Evolutionary conservation across 2,797 vertebrate species (phyloP).

Genomic region (Microchirus variegatus): DNA sequence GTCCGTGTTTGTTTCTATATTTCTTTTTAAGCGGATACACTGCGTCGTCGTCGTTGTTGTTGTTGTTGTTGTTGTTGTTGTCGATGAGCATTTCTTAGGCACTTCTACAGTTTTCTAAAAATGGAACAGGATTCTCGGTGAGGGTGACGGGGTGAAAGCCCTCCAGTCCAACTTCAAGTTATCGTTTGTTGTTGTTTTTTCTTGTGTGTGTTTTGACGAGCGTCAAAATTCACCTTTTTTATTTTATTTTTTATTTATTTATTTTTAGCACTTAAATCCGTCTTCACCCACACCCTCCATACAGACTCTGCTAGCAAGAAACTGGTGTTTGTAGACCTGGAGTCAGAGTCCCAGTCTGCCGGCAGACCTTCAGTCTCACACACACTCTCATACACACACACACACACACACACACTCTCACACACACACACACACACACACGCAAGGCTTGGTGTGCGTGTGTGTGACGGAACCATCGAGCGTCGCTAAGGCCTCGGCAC

Average conservation of each 20-base stretch:
- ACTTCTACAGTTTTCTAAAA: constrained; percentile 84
- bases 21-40: constrained; percentile 48
- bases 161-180: constrained; percentile 79
- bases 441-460: constrained; percentile 64
- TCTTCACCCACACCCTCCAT: constrained; percentile 14
- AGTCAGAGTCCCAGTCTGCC: constrained; percentile 73
- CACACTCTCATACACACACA: constrained; percentile 50
- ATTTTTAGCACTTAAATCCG: constrained; percentile 73
- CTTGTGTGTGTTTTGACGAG: constrained; percentile 53
- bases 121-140: constrained; percentile 81
- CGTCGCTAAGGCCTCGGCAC: constrained; percentile 68
- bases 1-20: constrained; percentile 37
- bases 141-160: constrained; percentile 72
- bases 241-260: constrained; percentile 31
- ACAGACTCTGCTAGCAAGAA: constrained; percentile 32
- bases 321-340: constrained; percentile 53
- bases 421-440: constrained; percentile 27
- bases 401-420: too few relatives aligned
- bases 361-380: constrained; percentile 71
- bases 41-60: constrained; percentile 37
- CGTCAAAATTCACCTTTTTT: constrained; percentile 63
- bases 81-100: constrained; percentile 81
- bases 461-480: constrained; percentile 56
- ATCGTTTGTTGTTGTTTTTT: constrained; percentile 54
- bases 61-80: constrained; percentile 21